Evolutionary conservation across 2,888 invertebrate species (phyloP), one percentile per base, ranked within the genome.

Genomic region (Steromphala cineraria): DNA sequence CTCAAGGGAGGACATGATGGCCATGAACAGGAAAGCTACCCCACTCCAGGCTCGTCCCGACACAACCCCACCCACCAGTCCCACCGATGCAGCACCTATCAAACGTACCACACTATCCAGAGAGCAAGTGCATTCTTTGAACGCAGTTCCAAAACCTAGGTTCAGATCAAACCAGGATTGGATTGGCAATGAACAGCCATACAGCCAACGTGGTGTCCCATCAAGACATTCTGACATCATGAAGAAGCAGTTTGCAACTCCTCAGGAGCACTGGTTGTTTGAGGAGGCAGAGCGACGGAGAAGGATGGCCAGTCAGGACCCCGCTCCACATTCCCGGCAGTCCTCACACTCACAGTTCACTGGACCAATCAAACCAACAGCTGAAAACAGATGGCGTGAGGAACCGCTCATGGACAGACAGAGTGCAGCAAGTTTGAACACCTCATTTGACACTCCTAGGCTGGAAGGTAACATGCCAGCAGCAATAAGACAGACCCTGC

Each of bases 221-320:
- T 82, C 83, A 67, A 84, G 82, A 79, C 79, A 87, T 74, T 87
- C 89, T 17, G 88, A 90, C 67, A 67, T 87, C 40, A 88, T 88
- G 84, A 86, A 87, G 74, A 84, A 85, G 67, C 86, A 87, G 75
- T 86, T 85, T 79, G 82, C 85, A 7, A 87, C 84, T 53, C 83
- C 89, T 15, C 85, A 90, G 52, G 88, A 97, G 88, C 98, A 98
- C 92, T 98, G 98, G 98, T 95, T 98, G n/a, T 96, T 97, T 0
- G 94, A 98, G 96, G 98, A 98, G 93, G 98, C 98, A 0, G 98
- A 98, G 92, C 96, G 97, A 89, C 95, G 98, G 36, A 31, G 71
- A 78, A 80, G 52, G 56, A 75, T 75, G 80, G 80, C 78, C 17
- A 62, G 5, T 24, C 55, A 53, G 21, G 76, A 79, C 13, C 46